These are phyloP conservation scores for Phalanger gymnotis DNA, from an alignment of 2,797 vertebrate species.

Conservation along the genomic window DNA sequence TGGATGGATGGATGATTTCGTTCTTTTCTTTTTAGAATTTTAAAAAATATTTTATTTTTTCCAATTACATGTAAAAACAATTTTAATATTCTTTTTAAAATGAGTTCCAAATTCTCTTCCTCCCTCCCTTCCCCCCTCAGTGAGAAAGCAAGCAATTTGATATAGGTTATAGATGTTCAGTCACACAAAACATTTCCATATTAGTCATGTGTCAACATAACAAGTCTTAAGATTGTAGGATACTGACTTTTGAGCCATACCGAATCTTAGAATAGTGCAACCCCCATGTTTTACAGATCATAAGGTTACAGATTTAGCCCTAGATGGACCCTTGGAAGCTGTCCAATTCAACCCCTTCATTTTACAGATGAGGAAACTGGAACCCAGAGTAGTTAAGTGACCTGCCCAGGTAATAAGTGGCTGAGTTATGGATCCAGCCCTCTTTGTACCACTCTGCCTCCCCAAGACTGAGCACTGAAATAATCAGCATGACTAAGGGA, in stretches of 20 bases:
- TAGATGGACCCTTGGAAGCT: not conserved
- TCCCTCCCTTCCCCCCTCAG: not conserved
- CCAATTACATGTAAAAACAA: not conserved
- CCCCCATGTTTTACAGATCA: not conserved
- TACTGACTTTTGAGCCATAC: not conserved
- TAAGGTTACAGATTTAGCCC: not conserved
- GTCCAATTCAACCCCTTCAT: not conserved
- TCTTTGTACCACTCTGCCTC: not conserved
- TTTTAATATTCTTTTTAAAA: not conserved
- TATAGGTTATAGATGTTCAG: not conserved
- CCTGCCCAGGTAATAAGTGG: not conserved
- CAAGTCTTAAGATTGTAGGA: not conserved
- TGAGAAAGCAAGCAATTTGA: not conserved
- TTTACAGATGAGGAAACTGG: not conserved
- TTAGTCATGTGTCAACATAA: not conserved
- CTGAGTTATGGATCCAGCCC: not conserved
- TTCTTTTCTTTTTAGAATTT: not conserved
- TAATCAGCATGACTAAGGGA: not conserved
- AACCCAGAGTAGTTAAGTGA: not conserved
- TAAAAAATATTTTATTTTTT: not conserved
- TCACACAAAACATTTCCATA: not conserved
- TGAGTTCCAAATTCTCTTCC: not conserved
- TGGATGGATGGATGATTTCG: not conserved
- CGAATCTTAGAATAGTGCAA: not conserved
- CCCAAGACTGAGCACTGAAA: not conserved